Evolutionary conservation across 2,888 invertebrate genomes (phyloP).

Genomic region (Patella depressa): DNA sequence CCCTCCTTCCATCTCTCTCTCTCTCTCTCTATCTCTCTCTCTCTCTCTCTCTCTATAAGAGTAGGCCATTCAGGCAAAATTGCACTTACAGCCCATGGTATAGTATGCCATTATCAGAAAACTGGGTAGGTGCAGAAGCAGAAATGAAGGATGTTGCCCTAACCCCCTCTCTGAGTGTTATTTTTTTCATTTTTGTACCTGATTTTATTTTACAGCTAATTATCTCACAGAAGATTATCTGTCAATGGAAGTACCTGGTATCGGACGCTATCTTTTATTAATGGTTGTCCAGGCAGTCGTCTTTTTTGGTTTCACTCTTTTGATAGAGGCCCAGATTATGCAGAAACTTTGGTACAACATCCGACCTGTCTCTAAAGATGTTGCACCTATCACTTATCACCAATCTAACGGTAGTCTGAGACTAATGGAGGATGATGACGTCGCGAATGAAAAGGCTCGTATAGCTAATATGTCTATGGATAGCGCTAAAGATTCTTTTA

Average conservation of each 20-base stretch:
- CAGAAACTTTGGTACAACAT: conserved; percentile 29
- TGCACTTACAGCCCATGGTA: too few relatives aligned
- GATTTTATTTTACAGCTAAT: too few relatives aligned
- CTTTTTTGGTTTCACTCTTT: conserved; percentile 77
- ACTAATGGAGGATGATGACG: conserved; percentile 65
- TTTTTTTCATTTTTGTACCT: too few relatives aligned
- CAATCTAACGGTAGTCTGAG: neutral
- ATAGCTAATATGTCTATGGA: neutral
- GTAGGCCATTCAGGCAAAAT: too few relatives aligned
- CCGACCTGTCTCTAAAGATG: conserved; percentile 21
- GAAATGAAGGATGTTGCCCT: too few relatives aligned
- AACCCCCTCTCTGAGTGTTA: too few relatives aligned
- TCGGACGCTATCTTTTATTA: conserved; percentile 78
- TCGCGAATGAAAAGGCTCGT: conserved; percentile 54
- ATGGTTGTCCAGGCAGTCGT: conserved; percentile 75
- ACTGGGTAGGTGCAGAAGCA: too few relatives aligned
- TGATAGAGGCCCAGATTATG: conserved; percentile 74
- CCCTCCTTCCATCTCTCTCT: too few relatives aligned
- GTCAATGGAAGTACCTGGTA: conserved; percentile 79
- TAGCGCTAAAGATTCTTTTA: conserved; percentile 51
- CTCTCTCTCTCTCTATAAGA: too few relatives aligned
- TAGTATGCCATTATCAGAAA: too few relatives aligned
- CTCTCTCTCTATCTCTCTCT: too few relatives aligned
- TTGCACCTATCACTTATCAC: conserved; percentile 6
- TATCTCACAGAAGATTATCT: conserved; percentile 74